Percentiles rank a stretch among this genome's conserved stretches.
phyloP scores from a whole-genome alignment of 1,140 invertebrate genomes.

The Prorops nasuta region DNA sequence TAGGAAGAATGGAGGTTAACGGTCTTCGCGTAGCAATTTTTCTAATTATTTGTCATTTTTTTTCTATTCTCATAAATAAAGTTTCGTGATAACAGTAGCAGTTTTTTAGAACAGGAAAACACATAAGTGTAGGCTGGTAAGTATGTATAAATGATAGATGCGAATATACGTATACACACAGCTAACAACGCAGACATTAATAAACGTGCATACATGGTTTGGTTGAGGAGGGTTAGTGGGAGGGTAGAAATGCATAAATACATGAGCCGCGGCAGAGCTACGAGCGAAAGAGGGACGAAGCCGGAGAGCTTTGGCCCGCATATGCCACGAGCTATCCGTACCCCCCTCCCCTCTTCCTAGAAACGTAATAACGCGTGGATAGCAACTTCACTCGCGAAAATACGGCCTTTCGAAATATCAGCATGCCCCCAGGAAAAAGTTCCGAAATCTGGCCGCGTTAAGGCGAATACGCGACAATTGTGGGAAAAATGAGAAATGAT shows the following conservation, averaged over 20 bases:
- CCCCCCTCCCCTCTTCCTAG: constrained; percentile 34
- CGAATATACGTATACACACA: too few species aligned
- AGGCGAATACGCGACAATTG: neutral
- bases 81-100: too few species aligned
- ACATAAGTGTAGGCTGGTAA: too few species aligned
- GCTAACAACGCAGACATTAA: too few species aligned
- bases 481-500: constrained; percentile 18
- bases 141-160: too few species aligned
- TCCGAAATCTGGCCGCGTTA: constrained; percentile 5
- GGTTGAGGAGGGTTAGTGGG: constrained; percentile 24
- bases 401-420: constrained; percentile 40
- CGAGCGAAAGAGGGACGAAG: constrained; percentile 32
- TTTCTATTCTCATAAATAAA: too few species aligned
- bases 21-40: too few species aligned
- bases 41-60: too few species aligned
- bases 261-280: constrained; percentile 43
- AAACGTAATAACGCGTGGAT: constrained; percentile 48
- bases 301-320: constrained; percentile 35
- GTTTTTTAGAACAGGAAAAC: too few species aligned
- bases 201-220: neutral
- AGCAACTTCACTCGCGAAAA: constrained; percentile 37
- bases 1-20: too few species aligned
- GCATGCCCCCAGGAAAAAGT: constrained; percentile 16
- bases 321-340: constrained; percentile 39
- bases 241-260: constrained; percentile 53